Conservation (phyloP, 2,797 vertebrate genomes). For the Mormyrops attenuatus region DNA sequence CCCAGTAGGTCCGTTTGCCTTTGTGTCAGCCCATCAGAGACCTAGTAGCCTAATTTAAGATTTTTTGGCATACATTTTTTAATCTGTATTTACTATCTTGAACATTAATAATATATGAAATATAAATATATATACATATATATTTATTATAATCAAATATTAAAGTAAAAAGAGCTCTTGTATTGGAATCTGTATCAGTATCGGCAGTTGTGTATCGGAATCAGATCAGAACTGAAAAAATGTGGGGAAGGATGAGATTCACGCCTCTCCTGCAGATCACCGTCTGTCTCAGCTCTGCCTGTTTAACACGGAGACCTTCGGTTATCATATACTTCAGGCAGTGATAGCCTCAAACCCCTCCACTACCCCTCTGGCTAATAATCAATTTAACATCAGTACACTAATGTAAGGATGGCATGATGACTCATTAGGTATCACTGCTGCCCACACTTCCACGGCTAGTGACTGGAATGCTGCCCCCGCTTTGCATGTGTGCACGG, state of each 20-base stretch:
- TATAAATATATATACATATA: neutral
- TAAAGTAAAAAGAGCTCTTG: neutral
- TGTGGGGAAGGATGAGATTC: conserved; percentile 26
- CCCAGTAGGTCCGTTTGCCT: no score
- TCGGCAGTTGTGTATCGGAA: neutral
- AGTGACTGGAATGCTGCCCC: neutral
- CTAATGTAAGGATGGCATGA: neutral
- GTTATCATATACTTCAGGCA: neutral
- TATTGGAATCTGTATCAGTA: neutral
- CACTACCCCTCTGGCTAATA: neutral
- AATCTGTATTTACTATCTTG: neutral
- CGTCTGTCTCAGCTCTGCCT: neutral
- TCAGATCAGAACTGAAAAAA: neutral
- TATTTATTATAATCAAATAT: no score
- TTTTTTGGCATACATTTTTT: neutral
- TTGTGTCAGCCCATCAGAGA: no score
- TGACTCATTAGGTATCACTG: neutral
- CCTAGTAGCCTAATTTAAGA: neutral
- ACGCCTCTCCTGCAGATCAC: conserved; percentile 17
- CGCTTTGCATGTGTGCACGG: neutral
- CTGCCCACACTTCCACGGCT: neutral
- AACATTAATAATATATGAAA: no score
- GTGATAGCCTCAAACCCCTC: neutral
- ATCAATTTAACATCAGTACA: neutral
- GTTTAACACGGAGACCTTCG: neutral